Evolutionary conservation across 2,888 invertebrate genomes (phyloP).

Genomic region (Chrysopilus asiliformis): DNA sequence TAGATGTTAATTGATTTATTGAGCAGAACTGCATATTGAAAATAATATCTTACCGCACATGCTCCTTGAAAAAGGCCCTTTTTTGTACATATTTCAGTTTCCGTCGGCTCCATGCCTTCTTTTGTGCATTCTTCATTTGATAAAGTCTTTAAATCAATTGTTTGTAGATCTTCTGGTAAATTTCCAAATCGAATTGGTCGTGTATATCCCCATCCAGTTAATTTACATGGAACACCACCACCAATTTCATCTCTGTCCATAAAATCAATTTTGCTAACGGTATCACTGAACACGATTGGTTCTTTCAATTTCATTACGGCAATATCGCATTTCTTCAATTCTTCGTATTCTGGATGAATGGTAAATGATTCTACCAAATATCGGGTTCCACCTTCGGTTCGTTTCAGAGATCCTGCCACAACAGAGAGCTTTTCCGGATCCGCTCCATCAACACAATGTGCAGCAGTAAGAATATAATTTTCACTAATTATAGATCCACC

Average conservation of each 20-base stretch:
- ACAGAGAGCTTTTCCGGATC: slow-evolving; percentile 22
- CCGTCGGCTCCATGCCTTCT: slow-evolving; percentile 25
- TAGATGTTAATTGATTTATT: neutral
- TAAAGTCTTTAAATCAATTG: slow-evolving; percentile 26
- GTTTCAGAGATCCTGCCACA: slow-evolving; percentile 14
- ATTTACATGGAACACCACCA: slow-evolving; percentile 22
- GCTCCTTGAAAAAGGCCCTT: slow-evolving; percentile 23
- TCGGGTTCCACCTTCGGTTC: slow-evolving; percentile 19
- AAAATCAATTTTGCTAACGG: slow-evolving; percentile 34
- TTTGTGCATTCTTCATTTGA: slow-evolving; percentile 24
- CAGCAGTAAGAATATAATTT: slow-evolving; percentile 31
- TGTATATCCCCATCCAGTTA: slow-evolving; percentile 33
- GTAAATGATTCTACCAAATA: slow-evolving; percentile 24
- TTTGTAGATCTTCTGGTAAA: slow-evolving; percentile 25
- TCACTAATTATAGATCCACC: slow-evolving; percentile 31
- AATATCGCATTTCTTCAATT: slow-evolving; percentile 30
- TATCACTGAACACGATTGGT: slow-evolving; percentile 23
- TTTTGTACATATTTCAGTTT: slow-evolving; percentile 29
- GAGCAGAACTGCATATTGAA: neutral
- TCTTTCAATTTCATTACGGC: slow-evolving; percentile 28
- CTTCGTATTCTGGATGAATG: slow-evolving; percentile 29
- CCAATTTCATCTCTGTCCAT: slow-evolving; percentile 22
- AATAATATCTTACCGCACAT: slow-evolving; percentile 21
- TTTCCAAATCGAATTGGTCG: slow-evolving; percentile 24
- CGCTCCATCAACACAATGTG: slow-evolving; percentile 31